Evolutionary conservation across 2,888 invertebrate species (phyloP), one percentile per base, ranked within the genome.

Genomic region (Corythucha ciliata): DNA sequence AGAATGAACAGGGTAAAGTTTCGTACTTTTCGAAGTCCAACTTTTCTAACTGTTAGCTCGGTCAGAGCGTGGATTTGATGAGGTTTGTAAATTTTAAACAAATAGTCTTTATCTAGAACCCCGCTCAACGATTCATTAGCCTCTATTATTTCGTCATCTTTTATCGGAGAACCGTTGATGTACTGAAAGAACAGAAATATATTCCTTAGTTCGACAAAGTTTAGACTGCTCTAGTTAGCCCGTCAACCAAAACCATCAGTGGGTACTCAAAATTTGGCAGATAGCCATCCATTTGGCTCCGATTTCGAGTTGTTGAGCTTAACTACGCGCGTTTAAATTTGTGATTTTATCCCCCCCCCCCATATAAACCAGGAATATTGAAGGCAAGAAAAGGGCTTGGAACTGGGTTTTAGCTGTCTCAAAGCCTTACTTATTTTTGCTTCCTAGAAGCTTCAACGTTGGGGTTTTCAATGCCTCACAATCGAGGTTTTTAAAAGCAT

Each of bases 41-140:
- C 39, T 41, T 55, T 57, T 14, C 39, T 44, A 7, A 57, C 41
- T 6, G 46, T 53, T 1, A 57, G 41, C 24, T 57, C 55, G 3
- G 52, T 36, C 21, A 52, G n/a, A 16, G 32, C 27, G 14, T 22
- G 42, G n/a, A 57, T 25, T 22, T 54, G 48, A 14, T 41, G 37
- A 21, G 45, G 45, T 33, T 55, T 54, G 32, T 55, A 47, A 14
- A 52, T 18, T 20, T 29, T 52, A 5, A 44, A 21, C n/a, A 57
- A 29, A n/a, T 54, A 57, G 24, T 53, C 52, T 18, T 37, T 47
- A 26, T 57, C 54, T 3, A 57, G 22, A 8, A 45, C 45, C 27
- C 57, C 49, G n/a, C 54, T 52, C 4, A 53, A 20, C 2, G 54
- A 29, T 27, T 46, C 46, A 12, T 32, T 45, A 6, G 54, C 54